Evolutionary conservation across 2,888 invertebrate genomes (phyloP).

Genomic region (Criorhina ranunculi): DNA sequence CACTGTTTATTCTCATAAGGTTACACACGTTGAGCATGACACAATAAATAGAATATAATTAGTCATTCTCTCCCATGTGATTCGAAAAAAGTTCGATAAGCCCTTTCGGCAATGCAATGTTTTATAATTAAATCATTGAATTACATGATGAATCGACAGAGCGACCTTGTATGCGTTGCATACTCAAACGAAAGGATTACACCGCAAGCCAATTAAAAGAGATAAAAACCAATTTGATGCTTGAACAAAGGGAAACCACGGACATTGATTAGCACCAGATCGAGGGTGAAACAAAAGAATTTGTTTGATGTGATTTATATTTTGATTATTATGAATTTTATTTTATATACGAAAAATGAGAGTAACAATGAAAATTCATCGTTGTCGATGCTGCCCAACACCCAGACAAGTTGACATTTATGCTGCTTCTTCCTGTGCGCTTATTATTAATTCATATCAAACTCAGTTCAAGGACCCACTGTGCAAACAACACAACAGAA

Average conservation of each 20-base stretch:
- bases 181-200: constrained; percentile 19
- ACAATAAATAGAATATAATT: constrained; percentile 38
- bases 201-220: background rate
- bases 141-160: constrained; percentile 28
- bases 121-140: constrained; percentile 22
- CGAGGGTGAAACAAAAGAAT: constrained; percentile 49
- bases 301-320: constrained; percentile 56
- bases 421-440: constrained; percentile 68
- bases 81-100: constrained; percentile 47
- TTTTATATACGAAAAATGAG: constrained; percentile 18
- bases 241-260: constrained; percentile 51
- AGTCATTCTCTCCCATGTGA: constrained; percentile 43
- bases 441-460: constrained; percentile 74
- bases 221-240: background rate
- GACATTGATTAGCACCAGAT: constrained; percentile 17
- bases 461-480: constrained; percentile 74
- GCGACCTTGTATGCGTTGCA: constrained; percentile 6
- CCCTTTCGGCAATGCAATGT: constrained; percentile 2
- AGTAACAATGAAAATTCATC: constrained; percentile 52
- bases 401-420: constrained; percentile 74
- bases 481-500: constrained; percentile 38
- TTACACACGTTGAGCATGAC: constrained; percentile 6
- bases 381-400: too few relatives aligned
- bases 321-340: constrained; percentile 68
- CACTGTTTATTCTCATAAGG: background rate